Evolutionary conservation across 2,888 invertebrate species (phyloP).

Genomic region (Chrysina gloriosa): DNA sequence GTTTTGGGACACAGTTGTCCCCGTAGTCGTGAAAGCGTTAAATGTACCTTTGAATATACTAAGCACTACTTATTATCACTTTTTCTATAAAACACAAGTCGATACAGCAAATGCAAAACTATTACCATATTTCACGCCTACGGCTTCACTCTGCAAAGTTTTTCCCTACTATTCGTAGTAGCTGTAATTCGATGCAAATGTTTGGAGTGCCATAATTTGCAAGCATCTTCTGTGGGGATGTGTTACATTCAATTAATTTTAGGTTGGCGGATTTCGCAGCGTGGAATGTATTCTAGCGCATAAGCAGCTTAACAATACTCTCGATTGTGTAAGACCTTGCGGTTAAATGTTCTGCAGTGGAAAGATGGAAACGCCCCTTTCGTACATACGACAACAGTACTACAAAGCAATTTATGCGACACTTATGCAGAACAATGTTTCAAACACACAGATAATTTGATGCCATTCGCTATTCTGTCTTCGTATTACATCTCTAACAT

Average conservation of each 20-base stretch:
- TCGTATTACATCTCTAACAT: slow-evolving; percentile 25
- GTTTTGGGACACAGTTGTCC: too few species aligned
- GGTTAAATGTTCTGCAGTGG: slow-evolving; percentile 51
- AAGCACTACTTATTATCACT: too few species aligned
- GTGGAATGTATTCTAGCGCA: slow-evolving; percentile 47
- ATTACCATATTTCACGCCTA: too few species aligned
- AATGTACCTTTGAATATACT: too few species aligned
- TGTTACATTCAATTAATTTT: slow-evolving; percentile 31
- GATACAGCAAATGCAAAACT: too few species aligned
- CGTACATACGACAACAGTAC: slow-evolving; percentile 45
- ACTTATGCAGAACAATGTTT: slow-evolving; percentile 42
- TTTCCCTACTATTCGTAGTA: neutral
- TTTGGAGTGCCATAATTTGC: slow-evolving; percentile 24
- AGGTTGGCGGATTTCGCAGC: slow-evolving; percentile 19
- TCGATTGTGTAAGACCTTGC: slow-evolving; percentile 58
- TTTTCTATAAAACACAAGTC: too few species aligned
- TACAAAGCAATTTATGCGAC: slow-evolving; percentile 44
- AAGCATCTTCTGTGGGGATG: slow-evolving; percentile 22
- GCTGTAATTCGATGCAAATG: slow-evolving; percentile 16
- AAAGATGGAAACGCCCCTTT: slow-evolving; percentile 37
- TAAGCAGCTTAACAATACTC: slow-evolving; percentile 59
- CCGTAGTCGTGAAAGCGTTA: too few species aligned
- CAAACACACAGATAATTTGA: slow-evolving; percentile 43
- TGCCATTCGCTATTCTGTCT: slow-evolving; percentile 29
- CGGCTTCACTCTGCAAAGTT: neutral